These are phyloP conservation scores for Sparus aurata DNA, from an alignment of 2,797 vertebrate genomes.

Conservation along the genomic window DNA sequence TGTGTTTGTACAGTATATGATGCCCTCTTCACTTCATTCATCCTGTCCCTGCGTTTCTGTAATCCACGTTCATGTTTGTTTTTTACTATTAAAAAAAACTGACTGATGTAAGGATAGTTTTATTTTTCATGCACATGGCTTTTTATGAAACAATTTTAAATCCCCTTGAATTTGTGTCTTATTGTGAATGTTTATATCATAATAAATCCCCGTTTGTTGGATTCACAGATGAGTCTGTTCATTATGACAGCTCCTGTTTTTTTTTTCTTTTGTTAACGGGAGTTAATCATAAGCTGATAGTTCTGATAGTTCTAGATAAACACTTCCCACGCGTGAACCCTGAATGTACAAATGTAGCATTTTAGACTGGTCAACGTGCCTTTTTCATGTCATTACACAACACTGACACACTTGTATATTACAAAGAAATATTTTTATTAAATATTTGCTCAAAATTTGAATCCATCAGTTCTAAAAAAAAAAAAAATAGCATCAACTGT, in stretches of 20 bases:
- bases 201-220: constrained; percentile 27
- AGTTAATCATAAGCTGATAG: constrained; percentile 48
- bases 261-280: constrained; percentile 10
- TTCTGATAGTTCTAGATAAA: constrained; percentile 29
- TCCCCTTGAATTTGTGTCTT: constrained; percentile 6
- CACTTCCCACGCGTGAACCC: constrained; percentile 41
- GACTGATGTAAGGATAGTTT: not conserved
- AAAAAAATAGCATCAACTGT: constrained; percentile 23
- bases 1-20: constrained; percentile 29
- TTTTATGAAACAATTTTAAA: constrained; percentile 30
- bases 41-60: not conserved
- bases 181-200: not conserved
- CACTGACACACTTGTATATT: not conserved
- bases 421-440: constrained; percentile 5
- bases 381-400: constrained; percentile 20
- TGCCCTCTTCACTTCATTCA: not conserved
- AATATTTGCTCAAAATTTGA: constrained; percentile 39
- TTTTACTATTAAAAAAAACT: not conserved
- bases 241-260: fast-evolving
- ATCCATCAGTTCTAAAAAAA: constrained; percentile 26
- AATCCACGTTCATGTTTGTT: not conserved
- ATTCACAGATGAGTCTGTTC: not conserved
- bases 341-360: constrained; percentile 15
- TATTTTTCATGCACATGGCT: constrained; percentile 4
- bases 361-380: not conserved